Evolutionary conservation across 2,888 invertebrate genomes (phyloP).

Genomic region (Willowsia nigromaculata): DNA sequence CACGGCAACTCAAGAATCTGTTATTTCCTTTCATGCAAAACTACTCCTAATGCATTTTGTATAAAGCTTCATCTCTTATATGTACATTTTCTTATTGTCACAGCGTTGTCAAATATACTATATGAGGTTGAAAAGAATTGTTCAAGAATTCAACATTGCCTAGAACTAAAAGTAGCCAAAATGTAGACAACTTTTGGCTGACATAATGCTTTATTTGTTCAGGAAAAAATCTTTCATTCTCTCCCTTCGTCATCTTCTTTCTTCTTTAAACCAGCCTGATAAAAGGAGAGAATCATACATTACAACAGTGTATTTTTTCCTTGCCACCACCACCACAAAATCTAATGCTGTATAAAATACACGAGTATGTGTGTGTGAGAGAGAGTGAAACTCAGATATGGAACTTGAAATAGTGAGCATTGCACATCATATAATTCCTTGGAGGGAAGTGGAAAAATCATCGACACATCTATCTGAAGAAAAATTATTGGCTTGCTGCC

Average conservation of each 20-base stretch:
- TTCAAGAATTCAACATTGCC: background rate
- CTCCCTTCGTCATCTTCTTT: slow-evolving; percentile 45
- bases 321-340: slow-evolving; percentile 37
- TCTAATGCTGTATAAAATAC: background rate
- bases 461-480: slow-evolving; percentile 69
- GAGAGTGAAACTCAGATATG: background rate
- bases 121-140: no score
- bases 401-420: slow-evolving; percentile 30
- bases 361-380: background rate
- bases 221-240: slow-evolving; percentile 40
- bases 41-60: slow-evolving; percentile 51
- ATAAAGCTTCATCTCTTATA: slow-evolving; percentile 17
- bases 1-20: background rate
- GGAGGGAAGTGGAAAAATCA: slow-evolving; percentile 68
- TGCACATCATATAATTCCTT: slow-evolving; percentile 60
- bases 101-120: background rate
- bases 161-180: background rate
- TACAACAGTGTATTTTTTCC: slow-evolving; percentile 50
- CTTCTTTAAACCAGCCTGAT: background rate
- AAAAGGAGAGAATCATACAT: background rate
- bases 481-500: slow-evolving; percentile 71
- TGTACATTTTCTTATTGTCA: background rate
- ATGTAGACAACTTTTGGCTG: slow-evolving; percentile 25
- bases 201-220: slow-evolving; percentile 51
- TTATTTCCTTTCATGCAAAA: slow-evolving; percentile 58